These are phyloP conservation scores for Nomada flava DNA, from an alignment of 2,888 invertebrate genomes.

Conservation along the genomic window DNA sequence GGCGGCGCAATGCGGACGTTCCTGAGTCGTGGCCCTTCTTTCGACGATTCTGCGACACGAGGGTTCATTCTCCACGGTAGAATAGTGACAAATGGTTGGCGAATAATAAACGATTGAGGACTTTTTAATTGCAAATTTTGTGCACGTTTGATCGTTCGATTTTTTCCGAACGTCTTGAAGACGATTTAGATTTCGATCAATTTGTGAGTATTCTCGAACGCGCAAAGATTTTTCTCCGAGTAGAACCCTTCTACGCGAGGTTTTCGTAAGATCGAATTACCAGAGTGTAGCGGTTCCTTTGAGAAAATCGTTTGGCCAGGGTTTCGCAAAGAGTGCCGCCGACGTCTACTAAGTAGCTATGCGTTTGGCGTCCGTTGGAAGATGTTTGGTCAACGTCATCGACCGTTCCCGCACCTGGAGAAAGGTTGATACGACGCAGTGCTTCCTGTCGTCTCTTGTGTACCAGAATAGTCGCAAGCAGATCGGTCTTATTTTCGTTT, in stretches of 20 bases:
- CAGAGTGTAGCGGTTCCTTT: conserved; percentile 68
- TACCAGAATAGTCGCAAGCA: conserved; percentile 31
- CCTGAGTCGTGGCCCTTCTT: conserved; percentile 4
- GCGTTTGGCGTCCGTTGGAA: conserved; percentile 50
- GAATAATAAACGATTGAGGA: neutral
- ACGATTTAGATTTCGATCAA: neutral
- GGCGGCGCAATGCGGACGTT: conserved; percentile 58
- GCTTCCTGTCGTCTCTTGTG: conserved; percentile 51
- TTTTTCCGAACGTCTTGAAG: neutral
- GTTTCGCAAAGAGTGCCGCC: conserved; percentile 74
- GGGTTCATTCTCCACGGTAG: neutral
- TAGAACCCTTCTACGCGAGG: neutral
- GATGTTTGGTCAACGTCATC: conserved; percentile 76
- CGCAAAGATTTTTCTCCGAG: neutral
- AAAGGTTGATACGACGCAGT: conserved; percentile 65
- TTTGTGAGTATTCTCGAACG: neutral
- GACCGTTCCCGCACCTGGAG: conserved; percentile 73
- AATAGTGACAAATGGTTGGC: neutral
- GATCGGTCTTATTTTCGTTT: conserved; percentile 36
- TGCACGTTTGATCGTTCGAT: neutral
- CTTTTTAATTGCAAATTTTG: neutral
- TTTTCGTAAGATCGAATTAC: conserved; percentile 56
- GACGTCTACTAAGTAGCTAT: conserved; percentile 62
- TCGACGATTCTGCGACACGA: neutral
- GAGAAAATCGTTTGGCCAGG: conserved; percentile 61